These are phyloP conservation scores for Rhagonycha fulva DNA, from an alignment of 2,888 invertebrate genomes.

Conservation along the genomic window DNA sequence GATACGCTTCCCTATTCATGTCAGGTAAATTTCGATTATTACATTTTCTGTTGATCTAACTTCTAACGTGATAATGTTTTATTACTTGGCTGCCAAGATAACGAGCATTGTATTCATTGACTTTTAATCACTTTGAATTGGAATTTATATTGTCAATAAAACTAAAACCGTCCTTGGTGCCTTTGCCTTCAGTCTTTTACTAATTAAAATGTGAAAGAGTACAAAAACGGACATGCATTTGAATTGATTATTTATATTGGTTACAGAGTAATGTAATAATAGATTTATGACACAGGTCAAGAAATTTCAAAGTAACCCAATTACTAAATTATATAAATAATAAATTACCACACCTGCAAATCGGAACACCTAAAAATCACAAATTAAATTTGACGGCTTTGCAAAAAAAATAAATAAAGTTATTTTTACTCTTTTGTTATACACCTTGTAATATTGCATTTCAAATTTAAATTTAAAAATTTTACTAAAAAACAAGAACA, in stretches of 20 bases:
- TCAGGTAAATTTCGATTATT: background rate
- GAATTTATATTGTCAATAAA: background rate
- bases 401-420: too few relatives aligned
- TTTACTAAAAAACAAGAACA: too few relatives aligned
- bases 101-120: background rate
- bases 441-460: too few relatives aligned
- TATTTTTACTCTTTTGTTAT: too few relatives aligned
- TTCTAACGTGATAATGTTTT: background rate
- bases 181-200: background rate
- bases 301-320: too few relatives aligned
- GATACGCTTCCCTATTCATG: background rate
- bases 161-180: background rate
- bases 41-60: background rate
- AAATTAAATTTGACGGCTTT: too few relatives aligned
- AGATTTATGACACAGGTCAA: too few relatives aligned
- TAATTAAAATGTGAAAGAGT: background rate
- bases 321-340: too few relatives aligned
- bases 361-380: too few relatives aligned
- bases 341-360: too few relatives aligned
- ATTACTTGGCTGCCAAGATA: background rate
- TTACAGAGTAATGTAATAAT: background rate
- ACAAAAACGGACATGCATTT: background rate
- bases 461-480: too few relatives aligned
- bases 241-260: background rate
- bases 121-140: background rate